These are phyloP conservation scores for Chroicocephalus ridibundus DNA, from an alignment of 2,113 vertebrate genomes.

Conservation along the genomic window DNA sequence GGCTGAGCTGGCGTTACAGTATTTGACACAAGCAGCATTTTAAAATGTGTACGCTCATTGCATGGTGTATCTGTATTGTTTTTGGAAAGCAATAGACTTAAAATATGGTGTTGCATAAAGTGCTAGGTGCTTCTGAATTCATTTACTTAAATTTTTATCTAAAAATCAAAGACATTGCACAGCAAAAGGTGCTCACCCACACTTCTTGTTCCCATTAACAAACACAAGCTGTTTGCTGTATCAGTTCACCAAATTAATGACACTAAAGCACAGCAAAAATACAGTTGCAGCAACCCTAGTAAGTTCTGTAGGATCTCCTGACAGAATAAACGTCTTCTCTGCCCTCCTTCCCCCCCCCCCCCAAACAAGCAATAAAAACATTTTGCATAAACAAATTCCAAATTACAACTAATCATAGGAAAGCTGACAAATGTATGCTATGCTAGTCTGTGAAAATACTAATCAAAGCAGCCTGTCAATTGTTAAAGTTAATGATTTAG, in stretches of 20 bases:
- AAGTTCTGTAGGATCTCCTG: slow-evolving; percentile 25
- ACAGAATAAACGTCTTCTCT: slow-evolving; percentile 36
- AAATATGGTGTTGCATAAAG: not conserved
- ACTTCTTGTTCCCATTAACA: not conserved
- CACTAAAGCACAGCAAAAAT: slow-evolving; percentile 14
- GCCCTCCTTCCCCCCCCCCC: not conserved
- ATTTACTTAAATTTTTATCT: slow-evolving; percentile 18
- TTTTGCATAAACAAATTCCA: slow-evolving; percentile 81
- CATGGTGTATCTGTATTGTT: not conserved
- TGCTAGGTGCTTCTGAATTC: not conserved
- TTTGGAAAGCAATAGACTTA: slow-evolving; percentile 10
- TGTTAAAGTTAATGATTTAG: slow-evolving; percentile 84
- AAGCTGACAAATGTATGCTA: slow-evolving; percentile 79
- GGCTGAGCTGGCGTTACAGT: not conserved
- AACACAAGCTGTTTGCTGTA: not conserved
- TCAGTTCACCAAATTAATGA: not conserved
- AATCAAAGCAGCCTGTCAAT: slow-evolving; percentile 82
- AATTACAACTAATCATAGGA: slow-evolving; percentile 78
- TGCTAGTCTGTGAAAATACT: slow-evolving; percentile 76
- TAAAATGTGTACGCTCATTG: slow-evolving; percentile 14
- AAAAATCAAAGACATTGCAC: not conserved
- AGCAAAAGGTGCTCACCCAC: not conserved
- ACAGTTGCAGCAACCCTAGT: not conserved
- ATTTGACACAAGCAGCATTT: slow-evolving; percentile 15
- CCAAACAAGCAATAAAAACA: slow-evolving; percentile 74